Evolutionary conservation across 2,113 vertebrate species (phyloP).

Genomic region (Zosterops pallidus): DNA sequence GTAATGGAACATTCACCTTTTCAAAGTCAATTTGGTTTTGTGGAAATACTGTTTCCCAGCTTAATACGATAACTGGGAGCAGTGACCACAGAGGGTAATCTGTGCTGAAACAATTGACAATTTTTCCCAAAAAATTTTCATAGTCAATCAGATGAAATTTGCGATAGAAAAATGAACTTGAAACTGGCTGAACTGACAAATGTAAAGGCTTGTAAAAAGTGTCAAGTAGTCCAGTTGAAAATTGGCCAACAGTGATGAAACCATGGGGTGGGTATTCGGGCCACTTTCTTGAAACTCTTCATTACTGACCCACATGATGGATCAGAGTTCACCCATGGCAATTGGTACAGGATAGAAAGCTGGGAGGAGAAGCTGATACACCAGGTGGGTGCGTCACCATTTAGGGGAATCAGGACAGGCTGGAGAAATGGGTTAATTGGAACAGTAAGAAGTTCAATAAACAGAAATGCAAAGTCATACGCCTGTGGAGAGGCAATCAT

Average conservation of each 20-base stretch:
- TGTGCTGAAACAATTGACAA: not conserved
- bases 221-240: not conserved
- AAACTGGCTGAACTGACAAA: not conserved
- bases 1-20: not conserved
- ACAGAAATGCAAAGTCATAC: not conserved
- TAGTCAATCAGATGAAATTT: not conserved
- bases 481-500: not conserved
- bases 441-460: not conserved
- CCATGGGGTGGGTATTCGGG: rapidly evolving
- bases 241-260: not conserved
- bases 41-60: not conserved
- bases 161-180: not conserved
- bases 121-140: not conserved
- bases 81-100: not conserved
- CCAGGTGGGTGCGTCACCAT: not conserved
- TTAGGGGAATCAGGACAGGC: not conserved
- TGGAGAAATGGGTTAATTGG: not conserved
- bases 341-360: not conserved
- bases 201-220: not conserved
- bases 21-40: not conserved
- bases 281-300: not conserved
- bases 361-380: not conserved
- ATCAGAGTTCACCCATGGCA: not conserved
- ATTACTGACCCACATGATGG: rapidly evolving
- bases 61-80: not conserved